Conservation (phyloP, 2,113 vertebrate genomes). For the Micromys minutus region DNA sequence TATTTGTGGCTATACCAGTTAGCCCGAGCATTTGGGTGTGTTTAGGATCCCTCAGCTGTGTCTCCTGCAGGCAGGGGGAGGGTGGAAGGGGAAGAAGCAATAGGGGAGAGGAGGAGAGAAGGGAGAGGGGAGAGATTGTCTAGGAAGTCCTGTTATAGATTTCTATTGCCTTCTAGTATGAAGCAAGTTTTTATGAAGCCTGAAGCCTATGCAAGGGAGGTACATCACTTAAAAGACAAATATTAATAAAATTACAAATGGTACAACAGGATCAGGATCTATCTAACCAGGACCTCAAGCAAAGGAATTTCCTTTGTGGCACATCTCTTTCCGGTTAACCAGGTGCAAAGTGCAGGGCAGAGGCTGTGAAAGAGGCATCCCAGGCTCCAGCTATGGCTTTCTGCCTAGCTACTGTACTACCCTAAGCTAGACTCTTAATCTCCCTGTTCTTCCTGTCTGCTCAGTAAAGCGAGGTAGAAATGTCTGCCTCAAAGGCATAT, state of each 20-base stretch:
- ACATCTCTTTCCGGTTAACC: background rate
- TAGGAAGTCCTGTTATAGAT: background rate
- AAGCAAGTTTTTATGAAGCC: background rate
- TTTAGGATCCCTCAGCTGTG: background rate
- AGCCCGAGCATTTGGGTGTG: background rate
- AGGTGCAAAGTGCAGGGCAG: background rate
- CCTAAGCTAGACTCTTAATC: background rate
- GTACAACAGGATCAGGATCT: background rate
- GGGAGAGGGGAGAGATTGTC: fast-evolving
- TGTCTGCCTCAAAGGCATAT: background rate
- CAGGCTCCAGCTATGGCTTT: background rate
- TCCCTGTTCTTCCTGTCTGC: background rate
- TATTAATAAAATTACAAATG: background rate
- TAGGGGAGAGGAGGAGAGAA: background rate
- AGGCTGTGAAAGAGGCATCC: background rate
- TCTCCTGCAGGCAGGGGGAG: background rate
- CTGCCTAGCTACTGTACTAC: no score
- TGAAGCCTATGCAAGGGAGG: background rate
- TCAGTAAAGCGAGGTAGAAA: background rate
- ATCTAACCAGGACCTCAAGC: background rate
- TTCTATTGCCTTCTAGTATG: background rate
- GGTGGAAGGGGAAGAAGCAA: fast-evolving
- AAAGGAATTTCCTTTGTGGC: background rate
- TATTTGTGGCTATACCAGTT: background rate
- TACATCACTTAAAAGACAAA: background rate